Evolutionary conservation across 2,888 invertebrate genomes (phyloP).

Genomic region (Rhynchonema sp.): DNA sequence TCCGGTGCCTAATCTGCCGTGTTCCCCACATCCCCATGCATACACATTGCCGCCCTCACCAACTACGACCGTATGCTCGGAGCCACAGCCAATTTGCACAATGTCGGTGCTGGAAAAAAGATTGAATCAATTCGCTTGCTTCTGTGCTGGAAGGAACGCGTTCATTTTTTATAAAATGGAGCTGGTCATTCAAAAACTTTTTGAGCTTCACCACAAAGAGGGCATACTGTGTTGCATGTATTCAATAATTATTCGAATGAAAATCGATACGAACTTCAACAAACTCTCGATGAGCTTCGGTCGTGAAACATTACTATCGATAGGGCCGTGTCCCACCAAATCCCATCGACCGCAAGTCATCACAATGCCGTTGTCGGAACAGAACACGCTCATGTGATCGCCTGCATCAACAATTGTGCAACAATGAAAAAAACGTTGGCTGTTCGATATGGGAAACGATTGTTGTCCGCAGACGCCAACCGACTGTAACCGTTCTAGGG

Average conservation of each 20-base stretch:
- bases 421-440: too few species aligned
- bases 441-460: too few species aligned
- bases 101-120: slow-evolving; percentile 42
- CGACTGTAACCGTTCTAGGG: too few species aligned
- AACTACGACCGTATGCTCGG: slow-evolving; percentile 44
- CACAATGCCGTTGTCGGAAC: slow-evolving; percentile 47
- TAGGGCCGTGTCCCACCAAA: slow-evolving; percentile 45
- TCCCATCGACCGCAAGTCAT: slow-evolving; percentile 48
- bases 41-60: slow-evolving; percentile 43
- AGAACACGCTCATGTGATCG: slow-evolving; percentile 46
- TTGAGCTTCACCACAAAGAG: not conserved
- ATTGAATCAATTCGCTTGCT: too few species aligned
- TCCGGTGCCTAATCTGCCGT: slow-evolving; percentile 42
- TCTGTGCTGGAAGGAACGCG: not conserved
- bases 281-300: slow-evolving; percentile 41
- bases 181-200: not conserved
- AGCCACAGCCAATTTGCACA: slow-evolving; percentile 41
- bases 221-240: too few species aligned
- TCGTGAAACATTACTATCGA: slow-evolving; percentile 38
- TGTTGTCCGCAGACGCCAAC: too few species aligned
- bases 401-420: slow-evolving; percentile 32
- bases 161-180: not conserved
- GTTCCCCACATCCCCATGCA: slow-evolving; percentile 44
- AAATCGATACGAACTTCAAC: slow-evolving; percentile 23
- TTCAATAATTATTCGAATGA: not conserved